Percentiles rank a stretch among this genome's conserved stretches.
phyloP scores from a whole-genome alignment of 2,888 invertebrate genomes.

The Tuta absoluta region DNA sequence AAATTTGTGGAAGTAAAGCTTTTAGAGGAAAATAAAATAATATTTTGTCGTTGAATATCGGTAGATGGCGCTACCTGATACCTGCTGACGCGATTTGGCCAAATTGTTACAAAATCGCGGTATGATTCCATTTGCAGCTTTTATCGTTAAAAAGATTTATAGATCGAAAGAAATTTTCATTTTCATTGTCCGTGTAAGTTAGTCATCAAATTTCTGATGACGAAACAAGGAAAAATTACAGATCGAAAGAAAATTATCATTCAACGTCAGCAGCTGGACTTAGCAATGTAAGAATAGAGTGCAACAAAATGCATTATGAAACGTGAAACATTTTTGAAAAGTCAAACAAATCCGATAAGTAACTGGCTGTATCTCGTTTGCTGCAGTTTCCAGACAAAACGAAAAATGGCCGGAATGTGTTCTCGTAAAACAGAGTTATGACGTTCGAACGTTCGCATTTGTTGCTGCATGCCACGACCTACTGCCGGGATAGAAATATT shows the following conservation, averaged over 20 bases:
- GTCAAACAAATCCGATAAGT: conserved; percentile 6
- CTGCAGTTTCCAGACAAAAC: conserved; percentile 11
- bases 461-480: conserved; percentile 6
- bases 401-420: conserved; percentile 15
- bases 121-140: too few relatives aligned
- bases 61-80: conserved; percentile 6
- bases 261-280: too few relatives aligned
- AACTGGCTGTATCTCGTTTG: conserved; percentile 8
- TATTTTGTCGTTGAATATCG: background rate
- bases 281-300: too few relatives aligned
- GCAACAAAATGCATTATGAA: background rate
- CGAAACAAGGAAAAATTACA: too few relatives aligned
- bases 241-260: too few relatives aligned
- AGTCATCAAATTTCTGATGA: too few relatives aligned
- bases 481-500: conserved; percentile 10
- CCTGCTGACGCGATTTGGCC: background rate
- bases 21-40: background rate
- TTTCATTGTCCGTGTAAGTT: too few relatives aligned
- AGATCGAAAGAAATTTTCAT: too few relatives aligned
- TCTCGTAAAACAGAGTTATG: conserved; percentile 21
- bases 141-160: too few relatives aligned
- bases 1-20: background rate
- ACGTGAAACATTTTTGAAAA: background rate
- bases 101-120: too few relatives aligned
- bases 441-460: conserved; percentile 14